These are phyloP conservation scores for Ladona fulva DNA, from an alignment of 1,140 invertebrate genomes.

Conservation along the genomic window DNA sequence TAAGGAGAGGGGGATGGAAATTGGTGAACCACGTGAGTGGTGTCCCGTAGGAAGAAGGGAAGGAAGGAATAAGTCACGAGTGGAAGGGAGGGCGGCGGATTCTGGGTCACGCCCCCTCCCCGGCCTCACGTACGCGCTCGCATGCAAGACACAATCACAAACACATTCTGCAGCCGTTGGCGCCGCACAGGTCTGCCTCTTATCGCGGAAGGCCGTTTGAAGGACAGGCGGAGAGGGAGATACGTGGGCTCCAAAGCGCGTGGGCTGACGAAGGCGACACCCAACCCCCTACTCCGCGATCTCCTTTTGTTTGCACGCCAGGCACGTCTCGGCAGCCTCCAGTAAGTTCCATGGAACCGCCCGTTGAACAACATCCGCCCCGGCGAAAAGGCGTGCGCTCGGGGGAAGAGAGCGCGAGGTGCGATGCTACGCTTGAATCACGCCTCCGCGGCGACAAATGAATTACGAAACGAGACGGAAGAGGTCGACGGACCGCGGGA, in stretches of 20 bases:
- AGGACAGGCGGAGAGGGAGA: not conserved
- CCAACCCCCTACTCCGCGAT: not conserved
- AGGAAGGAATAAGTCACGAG: too few species aligned
- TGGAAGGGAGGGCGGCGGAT: too few species aligned
- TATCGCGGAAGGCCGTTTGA: slow-evolving; percentile 6
- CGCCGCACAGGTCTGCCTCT: not conserved
- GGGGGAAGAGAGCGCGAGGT: not conserved
- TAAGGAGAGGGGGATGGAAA: too few species aligned
- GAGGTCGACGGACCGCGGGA: not conserved
- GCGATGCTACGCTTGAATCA: not conserved
- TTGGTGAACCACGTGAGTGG: too few species aligned
- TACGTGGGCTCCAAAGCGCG: not conserved
- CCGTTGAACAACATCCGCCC: not conserved
- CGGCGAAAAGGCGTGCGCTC: not conserved
- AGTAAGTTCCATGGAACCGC: not conserved
- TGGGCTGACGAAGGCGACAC: not conserved
- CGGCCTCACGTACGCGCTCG: not conserved
- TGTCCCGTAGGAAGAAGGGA: too few species aligned
- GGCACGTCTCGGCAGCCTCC: too few species aligned
- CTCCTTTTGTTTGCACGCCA: not conserved
- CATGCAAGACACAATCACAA: not conserved
- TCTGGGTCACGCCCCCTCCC: not conserved
- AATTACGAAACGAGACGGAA: not conserved
- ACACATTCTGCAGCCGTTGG: not conserved
- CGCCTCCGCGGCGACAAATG: not conserved